A percentile compares a stretch with the other conserved stretches of the same genome.
Conservation (phyloP, 2,888 invertebrate species). For the Aproaerema taeniolella region DNA sequence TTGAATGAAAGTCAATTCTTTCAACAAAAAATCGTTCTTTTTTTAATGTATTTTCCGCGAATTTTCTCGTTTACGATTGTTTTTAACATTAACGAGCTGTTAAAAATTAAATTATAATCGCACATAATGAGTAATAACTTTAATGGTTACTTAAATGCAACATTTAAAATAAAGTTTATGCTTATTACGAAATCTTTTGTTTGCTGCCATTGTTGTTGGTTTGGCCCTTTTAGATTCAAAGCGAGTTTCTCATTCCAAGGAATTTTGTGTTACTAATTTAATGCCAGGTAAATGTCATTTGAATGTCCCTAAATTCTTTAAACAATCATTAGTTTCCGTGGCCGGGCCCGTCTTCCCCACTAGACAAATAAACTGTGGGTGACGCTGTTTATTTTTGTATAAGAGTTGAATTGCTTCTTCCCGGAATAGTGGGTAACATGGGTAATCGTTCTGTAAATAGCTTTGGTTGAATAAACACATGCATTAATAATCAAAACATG, state of each 20-base stretch:
- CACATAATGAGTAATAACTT: conserved; percentile 31
- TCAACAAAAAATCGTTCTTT: too few relatives aligned
- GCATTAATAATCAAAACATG: conserved; percentile 9
- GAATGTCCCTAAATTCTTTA: conserved; percentile 49
- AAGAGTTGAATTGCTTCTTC: conserved; percentile 63
- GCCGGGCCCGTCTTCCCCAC: conserved; percentile 49
- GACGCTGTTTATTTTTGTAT: conserved; percentile 67
- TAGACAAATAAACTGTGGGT: conserved; percentile 62
- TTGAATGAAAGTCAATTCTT: too few relatives aligned
- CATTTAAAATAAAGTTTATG: conserved; percentile 7
- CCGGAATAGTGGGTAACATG: conserved; percentile 54
- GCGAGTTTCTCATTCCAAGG: too few relatives aligned
- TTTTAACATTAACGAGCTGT: conserved; percentile 28
- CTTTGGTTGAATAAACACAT: conserved; percentile 24
- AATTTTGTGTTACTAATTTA: conserved; percentile 4
- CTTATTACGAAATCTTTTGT: conserved; percentile 7
- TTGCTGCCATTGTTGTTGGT: too few relatives aligned
- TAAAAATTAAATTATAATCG: conserved; percentile 31
- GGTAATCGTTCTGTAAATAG: conserved; percentile 62
- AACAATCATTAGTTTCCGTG: conserved; percentile 57
- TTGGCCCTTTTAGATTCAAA: too few relatives aligned
- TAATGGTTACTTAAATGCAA: conserved; percentile 19
- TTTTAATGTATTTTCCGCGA: background rate
- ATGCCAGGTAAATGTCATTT: conserved; percentile 22
- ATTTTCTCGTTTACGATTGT: conserved; percentile 29